Conservation (phyloP, 2,113 vertebrate genomes). For the Setophaga coronata region DNA sequence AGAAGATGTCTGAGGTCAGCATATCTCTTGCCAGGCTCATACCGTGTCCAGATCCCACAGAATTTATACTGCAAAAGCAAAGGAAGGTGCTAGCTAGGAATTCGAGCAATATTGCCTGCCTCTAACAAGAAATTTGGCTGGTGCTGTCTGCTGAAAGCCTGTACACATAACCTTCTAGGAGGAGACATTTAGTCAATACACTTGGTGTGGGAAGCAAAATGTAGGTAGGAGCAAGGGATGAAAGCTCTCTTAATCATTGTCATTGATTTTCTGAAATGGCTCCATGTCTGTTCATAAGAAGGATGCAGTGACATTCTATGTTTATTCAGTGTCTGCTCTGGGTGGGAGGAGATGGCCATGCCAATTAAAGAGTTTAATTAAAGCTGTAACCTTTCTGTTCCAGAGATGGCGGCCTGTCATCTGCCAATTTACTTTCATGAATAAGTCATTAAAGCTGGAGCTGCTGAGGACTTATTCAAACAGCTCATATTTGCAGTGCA, state of each 20-base stretch:
- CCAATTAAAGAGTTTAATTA: constrained; percentile 58
- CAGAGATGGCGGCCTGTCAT: background rate
- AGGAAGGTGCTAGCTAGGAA: background rate
- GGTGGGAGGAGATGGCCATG: background rate
- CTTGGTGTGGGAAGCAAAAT: constrained; percentile 37
- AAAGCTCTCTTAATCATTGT: constrained; percentile 44
- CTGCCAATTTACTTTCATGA: constrained; percentile 32
- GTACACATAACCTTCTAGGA: background rate
- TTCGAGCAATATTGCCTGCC: background rate
- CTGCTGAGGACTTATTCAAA: background rate
- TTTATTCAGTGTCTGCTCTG: constrained; percentile 1
- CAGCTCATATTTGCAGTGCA: background rate
- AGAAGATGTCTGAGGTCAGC: background rate
- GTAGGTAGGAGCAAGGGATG: background rate
- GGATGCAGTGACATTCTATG: constrained; percentile 8
- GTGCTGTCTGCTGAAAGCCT: background rate
- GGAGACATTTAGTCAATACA: constrained; percentile 41
- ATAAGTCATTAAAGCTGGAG: constrained; percentile 18
- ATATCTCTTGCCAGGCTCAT: background rate
- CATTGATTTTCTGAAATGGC: constrained; percentile 46
- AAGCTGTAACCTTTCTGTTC: constrained; percentile 34
- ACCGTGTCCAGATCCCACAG: background rate
- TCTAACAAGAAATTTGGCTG: background rate
- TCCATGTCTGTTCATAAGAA: background rate
- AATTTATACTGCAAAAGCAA: background rate